Percentiles rank a stretch among this genome's conserved stretches.
phyloP scores from a whole-genome alignment of 1,140 invertebrate species.

The Coenobita brevimanus region DNA sequence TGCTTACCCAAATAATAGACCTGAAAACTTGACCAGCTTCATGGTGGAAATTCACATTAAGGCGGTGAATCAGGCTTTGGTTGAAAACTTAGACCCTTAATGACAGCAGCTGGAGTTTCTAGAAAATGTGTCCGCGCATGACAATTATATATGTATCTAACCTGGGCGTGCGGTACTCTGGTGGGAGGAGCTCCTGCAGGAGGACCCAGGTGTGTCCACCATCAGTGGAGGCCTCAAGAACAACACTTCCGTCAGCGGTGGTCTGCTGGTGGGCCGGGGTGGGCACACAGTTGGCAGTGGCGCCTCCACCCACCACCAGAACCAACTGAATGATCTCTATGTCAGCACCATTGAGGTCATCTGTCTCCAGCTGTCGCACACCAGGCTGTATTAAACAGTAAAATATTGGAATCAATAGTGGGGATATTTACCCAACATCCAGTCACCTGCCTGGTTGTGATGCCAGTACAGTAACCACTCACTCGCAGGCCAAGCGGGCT shows the following conservation, averaged over 20 bases:
- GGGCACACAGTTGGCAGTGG: slow-evolving; percentile 12
- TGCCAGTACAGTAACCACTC: no score
- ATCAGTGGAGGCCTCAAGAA: slow-evolving; percentile 68
- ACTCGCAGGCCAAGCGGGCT: no score
- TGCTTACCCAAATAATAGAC: no score
- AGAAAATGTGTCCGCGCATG: background rate
- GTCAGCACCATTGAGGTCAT: slow-evolving; percentile 54
- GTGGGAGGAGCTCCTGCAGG: slow-evolving; percentile 62
- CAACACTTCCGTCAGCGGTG: slow-evolving; percentile 52
- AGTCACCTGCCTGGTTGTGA: no score
- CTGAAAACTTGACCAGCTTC: no score
- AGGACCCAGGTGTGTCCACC: slow-evolving; percentile 59
- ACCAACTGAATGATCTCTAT: slow-evolving; percentile 58
- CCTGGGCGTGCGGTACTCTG: slow-evolving; percentile 54
- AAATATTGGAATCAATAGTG: no score
- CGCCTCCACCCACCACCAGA: slow-evolving; percentile 46
- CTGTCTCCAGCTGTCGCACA: slow-evolving; percentile 61
- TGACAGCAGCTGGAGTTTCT: no score
- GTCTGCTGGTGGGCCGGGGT: background rate
- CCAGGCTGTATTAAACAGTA: no score
- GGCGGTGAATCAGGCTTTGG: no score
- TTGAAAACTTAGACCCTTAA: no score
- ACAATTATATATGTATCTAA: slow-evolving; percentile 5
- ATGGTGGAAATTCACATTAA: no score
- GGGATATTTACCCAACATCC: no score